Conservation (phyloP, 2,797 vertebrate genomes). For the Bovichtus variegatus region DNA sequence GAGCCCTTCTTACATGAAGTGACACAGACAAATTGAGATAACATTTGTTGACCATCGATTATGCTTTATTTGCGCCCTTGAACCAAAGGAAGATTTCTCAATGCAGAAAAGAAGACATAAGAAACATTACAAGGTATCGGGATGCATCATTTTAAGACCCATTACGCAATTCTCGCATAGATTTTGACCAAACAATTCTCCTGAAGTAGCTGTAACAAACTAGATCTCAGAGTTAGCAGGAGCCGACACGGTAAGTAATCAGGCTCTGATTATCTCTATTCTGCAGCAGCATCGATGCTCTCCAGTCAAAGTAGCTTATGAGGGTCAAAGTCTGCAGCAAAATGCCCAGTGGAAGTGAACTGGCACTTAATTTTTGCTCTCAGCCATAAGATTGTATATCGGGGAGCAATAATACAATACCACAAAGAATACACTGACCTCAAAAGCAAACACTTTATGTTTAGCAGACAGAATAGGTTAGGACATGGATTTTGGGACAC, state of each 20-base stretch:
- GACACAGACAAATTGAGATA: constrained; percentile 7
- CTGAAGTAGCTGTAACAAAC: background rate
- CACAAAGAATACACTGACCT: background rate
- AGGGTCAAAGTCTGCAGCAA: constrained; percentile 60
- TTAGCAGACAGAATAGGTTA: background rate
- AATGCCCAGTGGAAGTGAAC: constrained; percentile 33
- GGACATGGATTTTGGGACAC: background rate
- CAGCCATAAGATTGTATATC: background rate
- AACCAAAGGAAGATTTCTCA: constrained; percentile 27
- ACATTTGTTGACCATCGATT: constrained; percentile 8
- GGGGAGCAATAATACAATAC: too few species aligned
- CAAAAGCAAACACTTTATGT: background rate
- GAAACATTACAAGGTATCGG: background rate
- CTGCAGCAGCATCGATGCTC: constrained; percentile 36
- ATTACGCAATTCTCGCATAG: background rate
- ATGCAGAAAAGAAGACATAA: background rate
- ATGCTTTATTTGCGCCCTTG: background rate
- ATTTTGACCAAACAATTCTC: background rate
- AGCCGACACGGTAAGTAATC: background rate
- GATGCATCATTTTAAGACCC: background rate
- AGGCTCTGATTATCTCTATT: constrained; percentile 23
- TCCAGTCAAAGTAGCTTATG: constrained; percentile 37
- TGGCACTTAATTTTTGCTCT: constrained; percentile 30
- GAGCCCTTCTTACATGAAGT: constrained; percentile 2
- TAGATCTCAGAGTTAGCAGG: background rate